Percentiles rank a stretch among this genome's conserved stretches.
Evolutionary conservation across 92 coral and sea anemone genomes (phyloP).

Genomic region (Parazoanthus swiftii): DNA sequence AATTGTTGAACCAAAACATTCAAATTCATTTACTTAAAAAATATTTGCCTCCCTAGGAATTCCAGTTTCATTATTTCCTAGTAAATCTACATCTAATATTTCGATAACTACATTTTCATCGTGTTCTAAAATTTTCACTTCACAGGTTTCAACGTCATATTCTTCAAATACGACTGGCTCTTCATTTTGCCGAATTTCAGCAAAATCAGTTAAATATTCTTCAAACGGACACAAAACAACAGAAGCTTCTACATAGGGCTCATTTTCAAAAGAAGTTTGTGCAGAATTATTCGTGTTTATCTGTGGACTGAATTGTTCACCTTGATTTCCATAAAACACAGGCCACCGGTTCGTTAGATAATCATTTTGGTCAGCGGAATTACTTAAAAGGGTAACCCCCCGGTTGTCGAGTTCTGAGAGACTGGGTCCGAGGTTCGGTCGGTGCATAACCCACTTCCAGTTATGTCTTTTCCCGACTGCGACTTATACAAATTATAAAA

Average conservation of each 20-base stretch:
- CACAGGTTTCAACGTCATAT: constrained; percentile 12
- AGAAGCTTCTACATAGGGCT: neutral
- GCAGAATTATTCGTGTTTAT: neutral
- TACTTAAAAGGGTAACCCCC: neutral
- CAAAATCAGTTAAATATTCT: neutral
- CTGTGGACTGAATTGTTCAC: neutral
- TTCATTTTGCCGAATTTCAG: neutral
- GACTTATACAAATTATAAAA: constrained; percentile 25
- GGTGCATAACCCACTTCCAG: neutral
- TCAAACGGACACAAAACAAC: neutral
- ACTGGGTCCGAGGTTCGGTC: constrained; percentile 20
- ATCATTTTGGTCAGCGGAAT: constrained; percentile 4
- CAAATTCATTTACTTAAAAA: neutral
- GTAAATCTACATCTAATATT: constrained; percentile 16
- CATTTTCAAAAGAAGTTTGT: neutral
- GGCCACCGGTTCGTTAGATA: neutral
- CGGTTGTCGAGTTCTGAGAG: neutral
- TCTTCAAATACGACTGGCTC: constrained; percentile 7
- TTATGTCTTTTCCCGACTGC: neutral
- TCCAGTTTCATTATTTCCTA: constrained; percentile 13
- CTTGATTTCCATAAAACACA: neutral
- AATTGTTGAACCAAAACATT: neutral
- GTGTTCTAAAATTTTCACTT: neutral
- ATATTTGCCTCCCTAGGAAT: constrained; percentile 17
- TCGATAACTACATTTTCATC: neutral